Conservation (phyloP, 2,113 vertebrate genomes). For the Hipposideros armiger region DNA sequence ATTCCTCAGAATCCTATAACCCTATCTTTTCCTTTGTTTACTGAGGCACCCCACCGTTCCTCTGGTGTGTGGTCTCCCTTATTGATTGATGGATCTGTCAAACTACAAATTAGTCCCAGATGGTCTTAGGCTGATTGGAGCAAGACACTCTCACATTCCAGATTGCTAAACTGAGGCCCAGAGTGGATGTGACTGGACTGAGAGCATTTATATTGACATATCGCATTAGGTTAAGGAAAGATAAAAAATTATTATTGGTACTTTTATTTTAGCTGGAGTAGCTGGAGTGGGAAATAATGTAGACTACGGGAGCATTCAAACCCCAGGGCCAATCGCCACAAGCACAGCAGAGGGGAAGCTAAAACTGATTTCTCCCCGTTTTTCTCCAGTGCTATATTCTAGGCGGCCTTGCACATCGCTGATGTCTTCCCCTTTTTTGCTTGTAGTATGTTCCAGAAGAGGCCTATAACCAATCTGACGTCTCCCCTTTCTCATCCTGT, state of each 20-base stretch:
- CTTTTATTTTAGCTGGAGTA: slow-evolving; percentile 26
- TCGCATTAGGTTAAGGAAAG: slow-evolving; percentile 19
- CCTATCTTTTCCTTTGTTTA: slow-evolving; percentile 27
- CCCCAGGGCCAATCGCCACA: neutral
- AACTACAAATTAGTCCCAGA: slow-evolving; percentile 16
- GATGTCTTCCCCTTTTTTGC: neutral
- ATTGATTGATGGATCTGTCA: neutral
- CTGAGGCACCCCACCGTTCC: neutral
- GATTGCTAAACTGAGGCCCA: neutral
- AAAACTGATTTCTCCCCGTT: neutral
- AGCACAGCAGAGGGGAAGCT: neutral
- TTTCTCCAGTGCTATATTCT: neutral
- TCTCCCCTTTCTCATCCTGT: neutral
- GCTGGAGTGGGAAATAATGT: neutral
- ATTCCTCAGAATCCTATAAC: neutral
- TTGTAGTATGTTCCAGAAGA: slow-evolving; percentile 38
- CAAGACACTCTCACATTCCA: neutral
- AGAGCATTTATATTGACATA: neutral
- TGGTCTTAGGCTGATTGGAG: slow-evolving; percentile 31
- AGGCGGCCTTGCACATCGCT: neutral
- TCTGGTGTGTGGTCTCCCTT: neutral
- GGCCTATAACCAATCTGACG: neutral
- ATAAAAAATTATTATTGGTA: neutral
- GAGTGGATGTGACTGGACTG: neutral
- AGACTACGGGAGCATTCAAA: slow-evolving; percentile 20